Evolutionary conservation across 1,140 invertebrate genomes (phyloP).

Genomic region (Samia ricini): DNA sequence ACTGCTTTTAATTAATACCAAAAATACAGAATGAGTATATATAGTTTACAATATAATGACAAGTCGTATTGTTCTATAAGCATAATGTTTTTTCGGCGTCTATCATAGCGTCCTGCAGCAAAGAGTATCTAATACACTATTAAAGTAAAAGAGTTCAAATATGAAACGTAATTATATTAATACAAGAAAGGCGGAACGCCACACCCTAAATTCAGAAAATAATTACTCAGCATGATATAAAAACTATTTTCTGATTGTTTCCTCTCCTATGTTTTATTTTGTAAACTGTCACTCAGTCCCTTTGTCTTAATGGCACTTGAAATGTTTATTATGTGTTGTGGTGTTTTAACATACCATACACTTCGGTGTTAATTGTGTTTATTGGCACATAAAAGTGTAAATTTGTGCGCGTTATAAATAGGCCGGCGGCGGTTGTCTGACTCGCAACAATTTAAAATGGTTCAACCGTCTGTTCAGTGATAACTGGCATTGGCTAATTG

Average conservation of each 20-base stretch:
- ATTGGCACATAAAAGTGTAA: conserved; percentile 1
- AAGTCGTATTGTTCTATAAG: too few relatives aligned
- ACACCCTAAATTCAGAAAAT: too few relatives aligned
- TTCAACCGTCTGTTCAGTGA: neutral
- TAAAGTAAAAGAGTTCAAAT: too few relatives aligned
- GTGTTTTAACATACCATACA: conserved; percentile 18
- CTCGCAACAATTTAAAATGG: neutral
- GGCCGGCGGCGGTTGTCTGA: too few relatives aligned
- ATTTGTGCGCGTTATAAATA: neutral
- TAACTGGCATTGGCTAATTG: neutral
- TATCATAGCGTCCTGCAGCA: too few relatives aligned
- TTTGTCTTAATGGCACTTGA: conserved; percentile 55
- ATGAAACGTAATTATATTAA: too few relatives aligned
- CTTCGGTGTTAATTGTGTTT: conserved; percentile 14
- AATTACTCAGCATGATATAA: neutral
- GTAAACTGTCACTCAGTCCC: conserved; percentile 44
- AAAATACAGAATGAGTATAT: too few relatives aligned
- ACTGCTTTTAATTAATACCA: too few relatives aligned
- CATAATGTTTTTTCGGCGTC: too few relatives aligned
- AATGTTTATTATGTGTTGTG: conserved; percentile 30
- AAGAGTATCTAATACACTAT: too few relatives aligned
- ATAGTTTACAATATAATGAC: too few relatives aligned
- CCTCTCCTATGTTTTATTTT: neutral
- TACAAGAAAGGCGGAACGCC: too few relatives aligned
- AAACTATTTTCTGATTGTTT: neutral